Evolutionary conservation across 2,797 vertebrate genomes (phyloP).

Genomic region (Hirundo rustica): DNA sequence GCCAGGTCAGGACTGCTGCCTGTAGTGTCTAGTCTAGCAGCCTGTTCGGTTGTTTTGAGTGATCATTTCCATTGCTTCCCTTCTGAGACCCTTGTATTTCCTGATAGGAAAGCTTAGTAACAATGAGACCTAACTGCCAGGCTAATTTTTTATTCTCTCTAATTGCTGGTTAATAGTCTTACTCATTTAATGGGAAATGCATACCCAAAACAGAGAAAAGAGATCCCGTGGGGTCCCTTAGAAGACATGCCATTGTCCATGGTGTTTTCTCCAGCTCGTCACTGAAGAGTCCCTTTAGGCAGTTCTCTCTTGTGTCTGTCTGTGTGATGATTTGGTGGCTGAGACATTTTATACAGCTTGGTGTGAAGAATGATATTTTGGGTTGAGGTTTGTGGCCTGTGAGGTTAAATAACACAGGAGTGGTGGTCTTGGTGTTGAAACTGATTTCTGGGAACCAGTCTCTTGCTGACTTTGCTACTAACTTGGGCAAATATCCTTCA

Average conservation of each 20-base stretch:
- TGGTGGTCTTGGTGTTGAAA: not conserved
- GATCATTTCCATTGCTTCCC: slow-evolving; percentile 44
- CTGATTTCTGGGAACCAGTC: not conserved
- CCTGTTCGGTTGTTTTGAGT: not conserved
- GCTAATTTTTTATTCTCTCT: not conserved
- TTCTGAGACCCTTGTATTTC: slow-evolving; percentile 44
- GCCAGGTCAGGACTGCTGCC: slow-evolving; percentile 19
- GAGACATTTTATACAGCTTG: not conserved
- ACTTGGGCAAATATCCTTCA: not conserved
- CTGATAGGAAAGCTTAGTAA: slow-evolving; percentile 46
- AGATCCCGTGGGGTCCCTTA: not conserved
- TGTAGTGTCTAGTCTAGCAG: not conserved
- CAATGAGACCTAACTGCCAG: not conserved
- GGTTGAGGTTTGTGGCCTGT: not conserved
- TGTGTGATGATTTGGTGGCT: not conserved
- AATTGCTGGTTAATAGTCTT: not conserved
- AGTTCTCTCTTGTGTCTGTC: not conserved
- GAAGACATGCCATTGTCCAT: not conserved
- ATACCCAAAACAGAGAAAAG: not conserved
- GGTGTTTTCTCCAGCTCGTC: not conserved
- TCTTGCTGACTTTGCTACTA: not conserved
- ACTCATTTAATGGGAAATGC: not conserved
- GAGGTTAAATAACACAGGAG: not conserved
- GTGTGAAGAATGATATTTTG: not conserved
- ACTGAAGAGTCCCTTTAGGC: not conserved